Evolutionary conservation across 1,140 invertebrate genomes (phyloP), one percentile per base, ranked within the genome.

Genomic region (Cotesia vestalis): DNA sequence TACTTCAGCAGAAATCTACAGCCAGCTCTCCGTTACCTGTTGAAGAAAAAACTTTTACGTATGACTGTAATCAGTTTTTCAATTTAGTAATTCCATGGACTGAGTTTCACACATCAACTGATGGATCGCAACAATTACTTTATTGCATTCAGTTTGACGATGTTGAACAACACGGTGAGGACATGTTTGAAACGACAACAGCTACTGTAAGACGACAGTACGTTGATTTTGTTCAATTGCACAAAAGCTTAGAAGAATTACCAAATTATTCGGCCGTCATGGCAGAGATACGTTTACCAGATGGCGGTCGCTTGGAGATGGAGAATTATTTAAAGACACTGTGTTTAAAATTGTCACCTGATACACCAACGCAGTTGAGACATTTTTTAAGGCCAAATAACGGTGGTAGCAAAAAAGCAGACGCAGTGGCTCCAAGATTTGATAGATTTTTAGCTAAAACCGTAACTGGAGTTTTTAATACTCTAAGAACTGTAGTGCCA

Each of bases 1-100:
- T 93, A 67, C 82, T 93, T 46, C 91, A 91, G 76, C 90, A 91
- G 77, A 89, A 90, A 73, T 89, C 89, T 8, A 88, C 86, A 52
- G 88, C 88, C 36, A 84, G 79, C 1, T 83, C 82, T 8, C 85
- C 84, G 55, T 40, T 85, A 81, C 82, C 79, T 14, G 69, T 75
- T 1, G 84, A 86, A 73, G 84, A 85, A 66, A 85, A 84, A 66
- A 83, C 83, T 27, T 84, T 79, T 36, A 68, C 80, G 9, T 83
- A 79, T 40, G 82, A 84, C 68, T 81, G 78, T 17, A 83, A 75
- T 69, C 83, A 84, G 64, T 84, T 84, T 62, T 78, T 71, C 20
- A 85, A 85, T 75, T 76, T 86, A 46, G 78, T 78, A 1, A 85
- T 86, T 64, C 83, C 84, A 3, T 79, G 83, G 72, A 86, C 84